Percentiles rank a stretch among this genome's conserved stretches.
Evolutionary conservation across 2,113 vertebrate species (phyloP).

Genomic region (Cyrtonyx montezumae): DNA sequence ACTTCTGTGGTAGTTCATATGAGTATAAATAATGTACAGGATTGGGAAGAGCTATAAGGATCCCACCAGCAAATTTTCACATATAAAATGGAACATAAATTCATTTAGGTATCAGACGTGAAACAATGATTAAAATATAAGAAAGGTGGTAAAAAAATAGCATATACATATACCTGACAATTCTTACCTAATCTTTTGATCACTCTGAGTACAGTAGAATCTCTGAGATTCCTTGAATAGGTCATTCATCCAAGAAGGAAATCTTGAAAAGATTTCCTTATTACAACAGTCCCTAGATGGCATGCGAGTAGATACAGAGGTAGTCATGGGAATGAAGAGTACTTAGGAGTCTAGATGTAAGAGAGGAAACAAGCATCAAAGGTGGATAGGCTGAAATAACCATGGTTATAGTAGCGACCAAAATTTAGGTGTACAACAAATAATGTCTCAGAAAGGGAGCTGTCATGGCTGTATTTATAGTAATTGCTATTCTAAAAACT

Average conservation of each 20-base stretch:
- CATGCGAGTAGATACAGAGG: not conserved
- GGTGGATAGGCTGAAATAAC: not conserved
- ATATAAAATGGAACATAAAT: not conserved
- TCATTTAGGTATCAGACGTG: not conserved
- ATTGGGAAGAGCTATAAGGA: not conserved
- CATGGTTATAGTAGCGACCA: not conserved
- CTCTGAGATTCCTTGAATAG: not conserved
- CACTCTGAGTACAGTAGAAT: not conserved
- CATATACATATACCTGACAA: not conserved
- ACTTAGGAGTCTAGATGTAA: not conserved
- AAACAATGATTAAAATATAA: not conserved
- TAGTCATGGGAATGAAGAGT: not conserved
- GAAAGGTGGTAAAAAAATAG: not conserved
- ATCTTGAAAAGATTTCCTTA: not conserved
- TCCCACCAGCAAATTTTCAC: not conserved
- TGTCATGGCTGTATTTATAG: not conserved
- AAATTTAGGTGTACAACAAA: not conserved
- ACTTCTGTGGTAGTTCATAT: too few species aligned
- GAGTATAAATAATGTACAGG: not conserved
- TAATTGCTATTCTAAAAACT: not conserved
- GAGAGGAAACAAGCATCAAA: not conserved
- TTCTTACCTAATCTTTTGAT: not conserved
- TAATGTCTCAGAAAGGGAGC: not conserved
- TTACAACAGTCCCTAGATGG: not conserved
- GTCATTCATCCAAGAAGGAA: not conserved